Evolutionary conservation across 2,113 vertebrate species (phyloP), one percentile per base, ranked within the genome.

Genomic region (Leucopsar rothschildi): DNA sequence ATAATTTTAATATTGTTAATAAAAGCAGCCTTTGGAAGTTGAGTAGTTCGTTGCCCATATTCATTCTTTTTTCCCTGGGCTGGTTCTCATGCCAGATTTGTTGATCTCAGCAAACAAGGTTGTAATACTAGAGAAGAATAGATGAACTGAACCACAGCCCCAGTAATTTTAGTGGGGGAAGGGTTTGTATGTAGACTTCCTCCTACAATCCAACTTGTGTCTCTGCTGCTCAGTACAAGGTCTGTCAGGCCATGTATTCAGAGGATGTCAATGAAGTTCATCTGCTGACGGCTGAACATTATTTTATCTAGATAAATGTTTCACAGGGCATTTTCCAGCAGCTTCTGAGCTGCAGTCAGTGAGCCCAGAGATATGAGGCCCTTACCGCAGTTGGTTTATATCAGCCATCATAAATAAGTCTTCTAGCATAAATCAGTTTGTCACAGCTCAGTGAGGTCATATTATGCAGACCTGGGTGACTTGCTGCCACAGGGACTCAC

Each of bases 231-330:
- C 45, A 33, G 53, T 63, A 25, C 60, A 86, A 89, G 77, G 56
- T 80, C 82, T 95, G 57, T 24, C n/a, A 79, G 56, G 78, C 28
- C 0, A 0, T 53, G 80, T n/a, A 42, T 73, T 65, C 75, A 80
- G 63, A 76, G 45, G 40, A 65, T 37, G 66, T 29, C 75, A 42
- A 22, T 35, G 66, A 92, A 76, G 82, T 87, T 85, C 59, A 49
- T 82, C 63, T 88, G 85, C 78, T 92, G 85, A 87, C 0, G 9
- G 78, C 57, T 88, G 57, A 88, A 88, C n/a, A 49, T 45, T 69
- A 72, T 90, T 93, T 85, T 80, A 92, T 82, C 73, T 65, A 79
- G 63, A 80, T 65, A 79, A 87, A 94, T 53, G 50, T 92, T 91
- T 94, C 57, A 63, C 53, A 60, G 78, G 73, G 78, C 63, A 72